Conservation (phyloP, 2,888 invertebrate genomes). For the Petrolisthes cinctipes region DNA sequence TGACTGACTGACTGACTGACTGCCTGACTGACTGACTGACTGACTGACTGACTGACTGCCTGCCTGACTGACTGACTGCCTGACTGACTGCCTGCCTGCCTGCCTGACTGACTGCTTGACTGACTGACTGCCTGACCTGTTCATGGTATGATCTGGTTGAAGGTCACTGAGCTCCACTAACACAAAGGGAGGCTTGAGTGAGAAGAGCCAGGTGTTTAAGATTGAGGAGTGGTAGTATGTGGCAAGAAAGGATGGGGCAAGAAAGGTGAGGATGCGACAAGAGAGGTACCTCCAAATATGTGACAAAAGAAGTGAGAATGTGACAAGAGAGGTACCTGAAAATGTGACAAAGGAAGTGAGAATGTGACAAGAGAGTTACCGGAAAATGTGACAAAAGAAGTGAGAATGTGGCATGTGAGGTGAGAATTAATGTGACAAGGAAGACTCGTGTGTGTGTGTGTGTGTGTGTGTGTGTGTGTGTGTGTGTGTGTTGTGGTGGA, state of each 20-base stretch:
- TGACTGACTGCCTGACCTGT: too few species aligned
- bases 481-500: background rate
- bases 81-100: too few species aligned
- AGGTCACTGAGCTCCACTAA: too few species aligned
- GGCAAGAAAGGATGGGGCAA: background rate
- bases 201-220: background rate
- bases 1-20: too few species aligned
- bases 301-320: background rate
- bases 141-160: too few species aligned
- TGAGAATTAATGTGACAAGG: background rate
- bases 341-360: background rate
- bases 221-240: background rate
- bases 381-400: background rate
- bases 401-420: background rate
- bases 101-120: too few species aligned
- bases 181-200: too few species aligned
- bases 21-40: too few species aligned
- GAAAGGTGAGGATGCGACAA: background rate
- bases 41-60: too few species aligned
- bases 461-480: conserved; percentile 30
- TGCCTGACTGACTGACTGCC: too few species aligned
- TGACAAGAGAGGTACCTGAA: background rate
- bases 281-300: background rate
- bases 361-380: background rate
- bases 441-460: conserved; percentile 3